A percentile compares a stretch with the other conserved stretches of the same genome.
These are phyloP conservation scores for Sciaenops ocellatus DNA, from an alignment of 2,797 vertebrate genomes.

Conservation along the genomic window DNA sequence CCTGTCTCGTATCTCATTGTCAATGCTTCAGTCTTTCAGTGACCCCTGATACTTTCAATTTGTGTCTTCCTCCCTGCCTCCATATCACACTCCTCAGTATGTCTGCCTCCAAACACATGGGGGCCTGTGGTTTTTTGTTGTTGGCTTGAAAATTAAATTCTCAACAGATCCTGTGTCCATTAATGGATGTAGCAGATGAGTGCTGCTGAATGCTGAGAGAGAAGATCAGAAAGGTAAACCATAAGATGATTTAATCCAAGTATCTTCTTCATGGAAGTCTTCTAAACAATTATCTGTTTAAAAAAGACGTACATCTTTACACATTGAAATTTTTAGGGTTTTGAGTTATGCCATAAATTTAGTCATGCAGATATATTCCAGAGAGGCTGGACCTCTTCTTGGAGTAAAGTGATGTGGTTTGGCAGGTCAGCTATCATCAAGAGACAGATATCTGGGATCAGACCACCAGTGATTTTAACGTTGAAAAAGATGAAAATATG, in stretches of 20 bases:
- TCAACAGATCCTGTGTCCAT: constrained; percentile 40
- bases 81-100: neutral
- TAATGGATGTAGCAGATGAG: constrained; percentile 45
- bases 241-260: neutral
- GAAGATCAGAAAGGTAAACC: constrained; percentile 16
- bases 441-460: constrained; percentile 5
- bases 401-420: constrained; percentile 16
- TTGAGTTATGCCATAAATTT: neutral
- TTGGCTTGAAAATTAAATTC: constrained; percentile 29
- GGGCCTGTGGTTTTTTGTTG: constrained; percentile 19
- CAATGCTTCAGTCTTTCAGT: constrained; percentile 24
- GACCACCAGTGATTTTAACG: neutral
- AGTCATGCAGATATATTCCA: neutral
- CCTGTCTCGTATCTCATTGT: constrained; percentile 36
- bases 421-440: constrained; percentile 6
- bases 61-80: constrained; percentile 8
- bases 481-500: neutral
- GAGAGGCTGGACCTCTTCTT: neutral
- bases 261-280: too few relatives aligned
- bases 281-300: too few relatives aligned
- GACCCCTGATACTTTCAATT: constrained; percentile 12
- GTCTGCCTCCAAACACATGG: constrained; percentile 22
- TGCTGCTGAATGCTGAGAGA: constrained; percentile 7
- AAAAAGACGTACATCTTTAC: neutral
- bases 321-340: neutral